A percentile compares a stretch with the other conserved stretches of the same genome.
Evolutionary conservation across 2,888 invertebrate genomes (phyloP).

Genomic region (Tuberolachnus salignus): DNA sequence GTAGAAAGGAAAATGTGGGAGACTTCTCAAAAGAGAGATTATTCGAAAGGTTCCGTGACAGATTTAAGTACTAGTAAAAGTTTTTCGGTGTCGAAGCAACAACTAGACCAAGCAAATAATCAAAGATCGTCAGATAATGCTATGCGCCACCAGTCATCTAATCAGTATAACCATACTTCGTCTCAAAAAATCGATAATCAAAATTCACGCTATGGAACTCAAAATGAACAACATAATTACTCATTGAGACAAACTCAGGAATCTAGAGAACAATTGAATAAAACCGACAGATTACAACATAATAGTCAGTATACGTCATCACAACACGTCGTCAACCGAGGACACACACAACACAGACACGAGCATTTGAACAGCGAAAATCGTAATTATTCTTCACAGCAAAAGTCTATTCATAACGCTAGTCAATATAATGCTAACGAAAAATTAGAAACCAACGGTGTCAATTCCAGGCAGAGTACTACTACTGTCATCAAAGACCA

Average conservation of each 20-base stretch:
- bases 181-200: not conserved
- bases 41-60: slow-evolving; percentile 4
- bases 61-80: slow-evolving; percentile 8
- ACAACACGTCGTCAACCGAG: not conserved
- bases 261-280: not conserved
- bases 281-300: not conserved
- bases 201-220: not conserved
- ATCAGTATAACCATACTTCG: not conserved
- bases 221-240: slow-evolving; percentile 7
- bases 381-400: not conserved
- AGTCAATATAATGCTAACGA: not conserved
- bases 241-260: slow-evolving; percentile 8
- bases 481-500: not conserved
- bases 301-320: not conserved
- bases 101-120: not conserved
- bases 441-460: not conserved
- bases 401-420: not conserved
- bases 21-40: slow-evolving; percentile 37
- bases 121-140: slow-evolving; percentile 7
- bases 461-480: not conserved
- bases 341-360: not conserved
- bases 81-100: slow-evolving; percentile 16
- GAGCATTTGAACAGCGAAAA: not conserved
- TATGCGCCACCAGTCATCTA: not conserved
- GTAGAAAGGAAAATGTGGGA: slow-evolving; percentile 47